A percentile compares a stretch with the other conserved stretches of the same genome.
These are phyloP conservation scores for Sarotherodon lohbergeri DNA, from an alignment of 2,113 vertebrate genomes.

Conservation along the genomic window DNA sequence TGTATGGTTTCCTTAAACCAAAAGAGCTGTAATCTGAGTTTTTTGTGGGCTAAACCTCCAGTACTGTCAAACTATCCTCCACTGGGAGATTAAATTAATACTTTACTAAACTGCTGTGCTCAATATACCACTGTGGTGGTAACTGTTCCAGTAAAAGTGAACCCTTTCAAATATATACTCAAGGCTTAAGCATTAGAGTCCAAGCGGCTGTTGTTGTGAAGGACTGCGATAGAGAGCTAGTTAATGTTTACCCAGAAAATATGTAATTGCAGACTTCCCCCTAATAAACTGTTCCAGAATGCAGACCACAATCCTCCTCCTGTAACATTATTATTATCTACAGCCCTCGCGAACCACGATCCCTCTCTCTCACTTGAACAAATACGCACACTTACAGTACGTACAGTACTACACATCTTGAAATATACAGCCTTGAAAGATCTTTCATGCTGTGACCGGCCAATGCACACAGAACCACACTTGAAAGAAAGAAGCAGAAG, in stretches of 20 bases:
- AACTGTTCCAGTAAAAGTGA: slow-evolving; percentile 31
- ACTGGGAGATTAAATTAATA: slow-evolving; percentile 4
- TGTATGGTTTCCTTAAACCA: not conserved
- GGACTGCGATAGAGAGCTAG: slow-evolving; percentile 74
- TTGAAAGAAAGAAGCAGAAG: not conserved
- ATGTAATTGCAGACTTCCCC: slow-evolving; percentile 88
- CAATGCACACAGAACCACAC: not conserved
- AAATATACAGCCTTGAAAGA: slow-evolving; percentile 1
- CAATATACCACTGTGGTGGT: not conserved
- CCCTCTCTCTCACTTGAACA: not conserved
- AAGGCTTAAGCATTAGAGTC: not conserved
- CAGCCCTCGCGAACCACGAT: slow-evolving; percentile 24
- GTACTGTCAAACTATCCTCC: not conserved
- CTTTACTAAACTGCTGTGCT: not conserved
- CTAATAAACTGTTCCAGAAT: slow-evolving; percentile 82
- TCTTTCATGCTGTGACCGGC: not conserved
- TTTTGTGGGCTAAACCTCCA: not conserved
- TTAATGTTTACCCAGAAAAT: slow-evolving; percentile 90
- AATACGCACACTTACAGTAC: not conserved
- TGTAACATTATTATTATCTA: slow-evolving; percentile 57
- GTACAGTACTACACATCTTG: not conserved
- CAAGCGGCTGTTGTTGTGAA: slow-evolving; percentile 26
- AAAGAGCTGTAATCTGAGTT: not conserved
- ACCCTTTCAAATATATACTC: not conserved
- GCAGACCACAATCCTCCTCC: slow-evolving; percentile 71